These are phyloP conservation scores for Neopelma chrysocephalum DNA, from an alignment of 2,797 vertebrate genomes.

Conservation along the genomic window DNA sequence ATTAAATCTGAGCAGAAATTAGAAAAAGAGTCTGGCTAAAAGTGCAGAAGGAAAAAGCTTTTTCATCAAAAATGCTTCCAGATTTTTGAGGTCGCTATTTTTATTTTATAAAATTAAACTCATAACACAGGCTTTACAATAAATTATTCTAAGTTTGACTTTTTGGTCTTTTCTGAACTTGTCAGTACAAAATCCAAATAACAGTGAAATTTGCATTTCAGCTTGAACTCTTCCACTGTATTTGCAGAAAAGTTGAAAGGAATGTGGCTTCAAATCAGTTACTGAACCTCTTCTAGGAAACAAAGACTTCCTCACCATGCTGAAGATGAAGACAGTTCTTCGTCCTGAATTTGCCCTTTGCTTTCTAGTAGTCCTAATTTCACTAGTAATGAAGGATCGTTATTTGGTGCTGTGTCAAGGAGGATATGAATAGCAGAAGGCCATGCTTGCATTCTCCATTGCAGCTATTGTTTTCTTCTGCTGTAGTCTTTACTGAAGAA, in stretches of 20 bases:
- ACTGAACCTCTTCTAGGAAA: not conserved
- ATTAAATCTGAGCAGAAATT: not conserved
- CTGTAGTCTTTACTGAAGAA: not conserved
- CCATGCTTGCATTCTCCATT: not conserved
- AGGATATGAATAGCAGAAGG: not conserved
- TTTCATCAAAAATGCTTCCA: not conserved
- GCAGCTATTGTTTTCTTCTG: not conserved
- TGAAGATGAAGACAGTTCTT: not conserved
- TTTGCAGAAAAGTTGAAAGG: constrained; percentile 16
- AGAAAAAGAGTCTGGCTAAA: not conserved
- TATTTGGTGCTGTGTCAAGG: not conserved
- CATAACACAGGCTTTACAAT: not conserved
- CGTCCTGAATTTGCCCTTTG: not conserved
- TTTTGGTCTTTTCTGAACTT: constrained; percentile 9
- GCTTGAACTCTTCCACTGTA: not conserved
- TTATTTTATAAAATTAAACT: constrained; percentile 24
- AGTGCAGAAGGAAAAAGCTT: not conserved
- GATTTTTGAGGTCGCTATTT: constrained; percentile 4
- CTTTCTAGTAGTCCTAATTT: not conserved
- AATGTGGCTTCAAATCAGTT: not conserved
- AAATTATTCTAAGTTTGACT: constrained; percentile 12
- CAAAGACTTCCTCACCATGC: not conserved
- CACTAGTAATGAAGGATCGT: not conserved
- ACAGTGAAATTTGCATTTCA: not conserved
- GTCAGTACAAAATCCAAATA: not conserved